Conservation (phyloP, 2,888 invertebrate species). For the Apamea epomidion region DNA sequence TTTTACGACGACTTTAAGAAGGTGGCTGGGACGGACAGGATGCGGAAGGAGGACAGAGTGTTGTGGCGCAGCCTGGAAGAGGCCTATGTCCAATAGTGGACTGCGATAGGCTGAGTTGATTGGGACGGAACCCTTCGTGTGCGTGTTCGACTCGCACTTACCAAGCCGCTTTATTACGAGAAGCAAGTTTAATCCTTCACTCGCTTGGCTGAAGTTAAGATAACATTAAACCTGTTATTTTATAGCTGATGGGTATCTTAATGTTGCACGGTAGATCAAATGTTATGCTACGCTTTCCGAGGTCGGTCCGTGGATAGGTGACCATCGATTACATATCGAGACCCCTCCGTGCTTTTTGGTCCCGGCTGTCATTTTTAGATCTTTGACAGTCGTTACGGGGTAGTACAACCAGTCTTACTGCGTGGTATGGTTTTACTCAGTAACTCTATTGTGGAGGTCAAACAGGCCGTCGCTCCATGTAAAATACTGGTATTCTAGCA, state of each 20-base stretch:
- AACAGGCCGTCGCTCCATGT: too few species aligned
- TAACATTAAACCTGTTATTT: not conserved
- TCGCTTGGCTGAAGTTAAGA: not conserved
- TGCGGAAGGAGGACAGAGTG: too few species aligned
- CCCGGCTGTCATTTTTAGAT: not conserved
- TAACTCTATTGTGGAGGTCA: too few species aligned
- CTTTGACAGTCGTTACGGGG: not conserved
- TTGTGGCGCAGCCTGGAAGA: too few species aligned
- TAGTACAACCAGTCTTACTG: too few species aligned
- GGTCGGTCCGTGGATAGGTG: not conserved
- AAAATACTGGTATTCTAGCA: too few species aligned
- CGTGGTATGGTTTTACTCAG: too few species aligned
- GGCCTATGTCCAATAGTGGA: too few species aligned
- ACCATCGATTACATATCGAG: not conserved
- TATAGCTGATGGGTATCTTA: not conserved
- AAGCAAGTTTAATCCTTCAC: not conserved
- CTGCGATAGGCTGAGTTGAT: too few species aligned
- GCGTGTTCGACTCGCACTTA: not conserved
- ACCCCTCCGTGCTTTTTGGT: not conserved
- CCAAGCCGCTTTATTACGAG: not conserved
- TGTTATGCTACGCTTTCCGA: not conserved
- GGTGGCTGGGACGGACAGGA: too few species aligned
- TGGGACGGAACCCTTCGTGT: not conserved
- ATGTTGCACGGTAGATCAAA: not conserved
- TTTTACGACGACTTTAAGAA: too few species aligned